Conservation (phyloP, 2,888 invertebrate genomes). For the Seira ritae region DNA sequence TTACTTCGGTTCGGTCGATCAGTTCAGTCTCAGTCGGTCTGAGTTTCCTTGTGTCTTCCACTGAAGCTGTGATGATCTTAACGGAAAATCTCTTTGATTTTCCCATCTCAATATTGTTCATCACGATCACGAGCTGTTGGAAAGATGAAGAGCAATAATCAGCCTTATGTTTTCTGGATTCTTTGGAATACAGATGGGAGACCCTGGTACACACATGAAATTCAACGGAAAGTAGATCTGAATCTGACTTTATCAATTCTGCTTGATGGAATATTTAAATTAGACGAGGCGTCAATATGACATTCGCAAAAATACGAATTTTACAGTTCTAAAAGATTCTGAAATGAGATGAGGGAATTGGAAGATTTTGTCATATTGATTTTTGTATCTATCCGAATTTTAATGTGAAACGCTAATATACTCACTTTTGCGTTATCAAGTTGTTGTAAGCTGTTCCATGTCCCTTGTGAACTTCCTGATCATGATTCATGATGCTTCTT, state of each 20-base stretch:
- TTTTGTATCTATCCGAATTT: no score
- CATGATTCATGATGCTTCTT: no score
- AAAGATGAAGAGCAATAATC: neutral
- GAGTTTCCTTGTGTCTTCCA: neutral
- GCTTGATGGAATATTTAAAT: neutral
- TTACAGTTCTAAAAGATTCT: no score
- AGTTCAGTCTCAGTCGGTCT: no score
- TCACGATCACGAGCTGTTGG: neutral
- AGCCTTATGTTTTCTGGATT: neutral
- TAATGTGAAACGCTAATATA: no score
- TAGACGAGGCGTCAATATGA: neutral
- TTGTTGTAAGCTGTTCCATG: no score
- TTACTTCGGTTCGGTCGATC: neutral
- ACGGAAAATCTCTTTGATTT: conserved; percentile 11
- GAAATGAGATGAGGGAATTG: no score
- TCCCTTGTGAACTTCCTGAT: no score
- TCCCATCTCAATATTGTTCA: neutral
- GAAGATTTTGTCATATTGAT: no score
- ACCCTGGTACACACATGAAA: neutral
- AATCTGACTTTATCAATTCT: neutral
- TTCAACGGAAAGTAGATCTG: neutral
- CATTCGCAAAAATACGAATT: neutral
- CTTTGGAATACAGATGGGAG: neutral
- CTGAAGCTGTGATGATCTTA: neutral
- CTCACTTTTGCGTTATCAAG: no score